Conservation (phyloP, 2,888 invertebrate species). For the Epistrophella euchroma region DNA sequence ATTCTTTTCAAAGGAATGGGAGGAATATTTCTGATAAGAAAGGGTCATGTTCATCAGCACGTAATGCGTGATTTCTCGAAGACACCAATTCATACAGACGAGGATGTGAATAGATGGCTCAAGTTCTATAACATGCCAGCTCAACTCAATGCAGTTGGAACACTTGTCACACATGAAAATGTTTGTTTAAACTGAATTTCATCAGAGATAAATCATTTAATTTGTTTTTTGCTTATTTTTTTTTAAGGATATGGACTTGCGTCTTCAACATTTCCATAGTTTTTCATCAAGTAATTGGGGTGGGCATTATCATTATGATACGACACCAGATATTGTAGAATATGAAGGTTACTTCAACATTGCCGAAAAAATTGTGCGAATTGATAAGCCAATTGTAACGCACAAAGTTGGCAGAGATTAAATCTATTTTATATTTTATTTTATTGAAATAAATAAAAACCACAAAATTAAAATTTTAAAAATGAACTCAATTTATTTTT, state of each 20-base stretch:
- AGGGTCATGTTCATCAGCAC: constrained; percentile 94
- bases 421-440: constrained; percentile 77
- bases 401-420: constrained; percentile 91
- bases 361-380: constrained; percentile 89
- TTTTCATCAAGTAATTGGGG: constrained; percentile 92
- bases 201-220: background rate
- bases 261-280: constrained; percentile 98
- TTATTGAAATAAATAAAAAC: too few relatives aligned
- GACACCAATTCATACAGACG: constrained; percentile 88
- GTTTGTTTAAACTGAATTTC: constrained; percentile 83
- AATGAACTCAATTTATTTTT: too few relatives aligned
- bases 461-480: too few relatives aligned
- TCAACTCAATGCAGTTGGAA: constrained; percentile 94
- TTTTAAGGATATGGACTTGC: constrained; percentile 92
- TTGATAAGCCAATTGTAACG: constrained; percentile 89
- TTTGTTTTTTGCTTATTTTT: background rate
- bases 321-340: constrained; percentile 93
- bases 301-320: constrained; percentile 99
- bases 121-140: constrained; percentile 95
- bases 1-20: constrained; percentile 88
- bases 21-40: constrained; percentile 93
- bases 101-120: constrained; percentile 93
- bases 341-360: constrained; percentile 94
- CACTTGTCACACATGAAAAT: constrained; percentile 93
- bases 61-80: constrained; percentile 97